Base-by-base conservation (phyloP, 2,888 invertebrate species). In the Napeogenes inachia region DNA sequence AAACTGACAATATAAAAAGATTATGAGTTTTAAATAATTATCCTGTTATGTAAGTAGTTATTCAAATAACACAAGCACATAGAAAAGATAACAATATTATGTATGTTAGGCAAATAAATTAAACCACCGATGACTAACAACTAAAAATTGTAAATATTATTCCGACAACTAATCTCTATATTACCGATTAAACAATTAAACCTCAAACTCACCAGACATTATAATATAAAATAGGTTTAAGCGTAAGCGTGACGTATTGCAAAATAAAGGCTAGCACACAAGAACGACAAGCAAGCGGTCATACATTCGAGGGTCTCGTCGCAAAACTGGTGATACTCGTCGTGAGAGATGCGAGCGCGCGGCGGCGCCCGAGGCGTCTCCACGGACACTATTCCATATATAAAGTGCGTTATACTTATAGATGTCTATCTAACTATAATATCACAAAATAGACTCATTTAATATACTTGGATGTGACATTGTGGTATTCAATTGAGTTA, bases 291-390 rank as follows among this genome's bases (percentile, higher is more conserved):
- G n/a, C 47, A 47, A 13, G 50, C 50, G 50, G 6, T 77, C 92
- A 83, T 94, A 95, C 95, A 94, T 93, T 96, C 96, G 74, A 95
- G 92, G 79, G 95, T 94, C 79, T 93, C 92, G 89, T 95, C 95
- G 90, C 94, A 94, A 89, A 94, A 94, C 85, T 94, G 94, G 82
- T 95, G 94, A 86, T 94, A 95, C 86, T 95, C 95, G 87, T 95
- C 94, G 84, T 94, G 93, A 61, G 94, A 93, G 79, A 93, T 92
- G 76, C 84, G 85, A 56, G 91, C 82, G 75, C 91, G 87, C 55
- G 90, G 91, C 70, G 91, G 91, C 64, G 90, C 90, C 30, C 91
- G 82, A 63, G 89, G 85, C 61, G 73, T 69, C 61, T 79, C 84
- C 68, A 81, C 83, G 74, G 81, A 69, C 12, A 60, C 67, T 67